Evolutionary conservation across 2,888 invertebrate species (phyloP), one percentile per base, ranked within the genome.

Genomic region (Dermolepida albohirtum): DNA sequence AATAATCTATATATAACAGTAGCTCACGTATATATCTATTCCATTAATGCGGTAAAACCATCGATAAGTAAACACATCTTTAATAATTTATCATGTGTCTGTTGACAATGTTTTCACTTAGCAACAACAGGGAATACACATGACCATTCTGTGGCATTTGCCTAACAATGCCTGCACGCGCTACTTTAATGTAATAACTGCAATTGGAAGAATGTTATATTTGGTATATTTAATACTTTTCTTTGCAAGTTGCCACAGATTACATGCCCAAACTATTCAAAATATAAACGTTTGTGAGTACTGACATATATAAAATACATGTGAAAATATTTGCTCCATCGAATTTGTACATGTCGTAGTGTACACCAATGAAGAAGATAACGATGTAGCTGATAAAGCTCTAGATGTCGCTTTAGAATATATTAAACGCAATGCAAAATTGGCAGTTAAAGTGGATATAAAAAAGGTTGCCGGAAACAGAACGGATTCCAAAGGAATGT

Each of bases 211-310:
- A 47, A 65, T 65, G 65, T 47, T 43, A 6, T 12, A 44, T 55
- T 12, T 65, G 5, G 5, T 52, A 11, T 43, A 14, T 39, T 34
- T 65, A 27, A 14, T 65, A 39, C 1, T 43, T 8, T 27, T 40
- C 51, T 12, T 65, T 43, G 1, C 22, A 16, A 11, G 12, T 14
- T 59, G 6, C 10, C 12, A 12, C 40, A 27, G 8, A 43, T 22
- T 62, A 29, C 7, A 41, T 12, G 59, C 74, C n/a, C 91, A 91
- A 83, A 90, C 90, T 0, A 90, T 89, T 66, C 91, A 91, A 81
- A 91, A 90, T 79, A 89, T 91, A 70, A 90, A 90, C 79, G 89
- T 91, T 77, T 86, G 91, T 91, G 87, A 89, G 91, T 90, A 80
- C 62, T 14, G 49, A 12, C 14, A 12, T 52, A 54, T 50, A 29